Percentiles rank a stretch among this genome's conserved stretches.
Evolutionary conservation across 2,888 invertebrate species (phyloP).

Genomic region (Drosophila differens): DNA sequence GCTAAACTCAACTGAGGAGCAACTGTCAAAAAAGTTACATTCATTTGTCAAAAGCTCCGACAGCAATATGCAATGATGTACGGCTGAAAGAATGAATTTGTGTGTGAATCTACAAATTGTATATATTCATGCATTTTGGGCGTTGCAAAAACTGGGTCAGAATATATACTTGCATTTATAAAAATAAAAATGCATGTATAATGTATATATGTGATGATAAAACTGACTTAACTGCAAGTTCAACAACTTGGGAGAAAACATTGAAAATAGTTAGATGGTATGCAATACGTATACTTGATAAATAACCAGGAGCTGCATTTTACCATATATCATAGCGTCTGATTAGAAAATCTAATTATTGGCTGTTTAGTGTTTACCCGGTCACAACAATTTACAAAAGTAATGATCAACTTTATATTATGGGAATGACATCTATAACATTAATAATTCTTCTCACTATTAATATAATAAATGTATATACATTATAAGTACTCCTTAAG

Average conservation of each 20-base stretch:
- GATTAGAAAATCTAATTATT: background rate
- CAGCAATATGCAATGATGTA: slow-evolving; percentile 12
- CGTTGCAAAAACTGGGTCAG: slow-evolving; percentile 34
- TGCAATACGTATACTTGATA: slow-evolving; percentile 25
- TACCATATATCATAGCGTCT: background rate
- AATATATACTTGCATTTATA: background rate
- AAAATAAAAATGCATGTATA: background rate
- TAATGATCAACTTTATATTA: background rate
- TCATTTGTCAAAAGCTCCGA: slow-evolving; percentile 44
- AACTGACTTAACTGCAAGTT: background rate
- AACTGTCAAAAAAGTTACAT: slow-evolving; percentile 35
- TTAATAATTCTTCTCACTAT: background rate
- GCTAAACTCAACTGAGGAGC: slow-evolving; percentile 24
- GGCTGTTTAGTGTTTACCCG: background rate
- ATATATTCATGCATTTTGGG: slow-evolving; percentile 1
- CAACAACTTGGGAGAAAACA: background rate
- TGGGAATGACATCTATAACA: background rate
- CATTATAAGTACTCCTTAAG: too few relatives aligned
- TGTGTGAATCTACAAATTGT: slow-evolving; percentile 33
- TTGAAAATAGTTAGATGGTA: background rate
- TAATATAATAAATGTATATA: background rate
- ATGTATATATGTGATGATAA: background rate
- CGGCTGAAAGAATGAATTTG: slow-evolving; percentile 19
- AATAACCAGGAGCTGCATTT: background rate
- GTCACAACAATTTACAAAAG: background rate